These are phyloP conservation scores for Dermatophagoides farinae DNA, from an alignment of 1,140 invertebrate species.

Conservation along the genomic window DNA sequence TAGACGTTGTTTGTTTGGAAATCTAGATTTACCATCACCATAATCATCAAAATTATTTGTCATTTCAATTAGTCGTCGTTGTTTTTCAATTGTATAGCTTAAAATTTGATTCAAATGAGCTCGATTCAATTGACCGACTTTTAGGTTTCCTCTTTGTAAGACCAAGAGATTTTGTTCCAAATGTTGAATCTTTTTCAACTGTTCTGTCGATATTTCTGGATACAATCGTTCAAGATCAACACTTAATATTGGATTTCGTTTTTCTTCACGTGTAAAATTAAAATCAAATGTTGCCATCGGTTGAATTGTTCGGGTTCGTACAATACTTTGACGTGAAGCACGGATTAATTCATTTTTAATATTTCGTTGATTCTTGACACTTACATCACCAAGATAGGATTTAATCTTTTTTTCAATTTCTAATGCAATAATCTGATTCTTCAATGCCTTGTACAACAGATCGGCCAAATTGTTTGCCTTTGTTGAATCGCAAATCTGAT, in stretches of 20 bases:
- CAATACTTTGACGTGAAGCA: constrained; percentile 1
- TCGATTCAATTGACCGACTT: not conserved
- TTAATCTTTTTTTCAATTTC: constrained; percentile 7
- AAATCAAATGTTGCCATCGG: not conserved
- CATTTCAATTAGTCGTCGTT: not conserved
- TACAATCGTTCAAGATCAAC: not conserved
- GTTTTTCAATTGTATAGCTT: not conserved
- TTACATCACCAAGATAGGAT: constrained; percentile 5
- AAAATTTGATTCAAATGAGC: not conserved
- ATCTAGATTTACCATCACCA: not conserved
- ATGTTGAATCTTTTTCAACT: not conserved
- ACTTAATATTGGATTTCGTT: not conserved
- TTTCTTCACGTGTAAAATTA: not conserved
- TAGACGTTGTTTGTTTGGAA: not conserved
- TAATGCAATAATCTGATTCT: not conserved
- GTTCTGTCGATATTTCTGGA: not conserved
- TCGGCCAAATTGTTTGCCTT: not conserved
- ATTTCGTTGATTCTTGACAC: not conserved
- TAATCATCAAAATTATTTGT: not conserved
- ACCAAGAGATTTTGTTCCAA: not conserved
- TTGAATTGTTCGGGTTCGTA: not conserved
- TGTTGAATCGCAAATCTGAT: not conserved
- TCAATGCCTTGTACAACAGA: not conserved
- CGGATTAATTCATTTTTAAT: not conserved
- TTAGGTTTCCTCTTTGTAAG: not conserved